Conservation (phyloP, 2,888 invertebrate species). For the Diogma glabrata region DNA sequence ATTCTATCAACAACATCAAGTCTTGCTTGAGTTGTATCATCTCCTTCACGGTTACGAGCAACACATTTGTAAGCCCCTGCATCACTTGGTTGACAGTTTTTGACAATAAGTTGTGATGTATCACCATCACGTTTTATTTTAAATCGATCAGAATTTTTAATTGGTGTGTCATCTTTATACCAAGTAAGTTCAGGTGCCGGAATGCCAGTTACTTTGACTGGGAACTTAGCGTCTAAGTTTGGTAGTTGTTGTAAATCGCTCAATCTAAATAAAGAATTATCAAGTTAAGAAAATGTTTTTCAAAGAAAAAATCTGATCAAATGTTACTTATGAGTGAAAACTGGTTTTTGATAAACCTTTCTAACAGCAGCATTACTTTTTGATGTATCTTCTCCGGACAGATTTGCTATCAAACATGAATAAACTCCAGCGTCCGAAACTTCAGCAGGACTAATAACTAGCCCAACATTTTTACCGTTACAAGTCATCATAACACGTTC, state of each 20-base stretch:
- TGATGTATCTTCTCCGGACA: conserved; percentile 60
- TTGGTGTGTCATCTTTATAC: conserved; percentile 70
- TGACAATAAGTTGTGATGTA: conserved; percentile 60
- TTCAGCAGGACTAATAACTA: conserved; percentile 59
- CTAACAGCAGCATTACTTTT: conserved; percentile 60
- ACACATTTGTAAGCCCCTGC: conserved; percentile 64
- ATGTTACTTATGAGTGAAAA: conserved; percentile 54
- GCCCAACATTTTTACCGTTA: conserved; percentile 69
- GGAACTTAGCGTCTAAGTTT: conserved; percentile 69
- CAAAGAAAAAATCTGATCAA: conserved; percentile 28
- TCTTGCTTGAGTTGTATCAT: conserved; percentile 59
- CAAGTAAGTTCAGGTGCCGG: conserved; percentile 77
- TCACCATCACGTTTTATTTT: conserved; percentile 59
- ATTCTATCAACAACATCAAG: conserved; percentile 72
- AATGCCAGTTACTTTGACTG: conserved; percentile 66
- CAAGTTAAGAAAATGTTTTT: not conserved
- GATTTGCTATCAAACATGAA: conserved; percentile 61
- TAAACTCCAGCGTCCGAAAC: conserved; percentile 68
- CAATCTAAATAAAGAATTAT: conserved; percentile 6
- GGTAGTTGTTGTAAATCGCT: conserved; percentile 51
- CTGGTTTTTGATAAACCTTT: conserved; percentile 69
- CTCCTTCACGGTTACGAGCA: conserved; percentile 70
- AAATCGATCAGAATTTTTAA: conserved; percentile 44
- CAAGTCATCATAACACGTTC: conserved; percentile 64
- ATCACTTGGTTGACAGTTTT: conserved; percentile 54